Conservation (phyloP, 2,888 invertebrate genomes). For the Cantharis rustica region DNA sequence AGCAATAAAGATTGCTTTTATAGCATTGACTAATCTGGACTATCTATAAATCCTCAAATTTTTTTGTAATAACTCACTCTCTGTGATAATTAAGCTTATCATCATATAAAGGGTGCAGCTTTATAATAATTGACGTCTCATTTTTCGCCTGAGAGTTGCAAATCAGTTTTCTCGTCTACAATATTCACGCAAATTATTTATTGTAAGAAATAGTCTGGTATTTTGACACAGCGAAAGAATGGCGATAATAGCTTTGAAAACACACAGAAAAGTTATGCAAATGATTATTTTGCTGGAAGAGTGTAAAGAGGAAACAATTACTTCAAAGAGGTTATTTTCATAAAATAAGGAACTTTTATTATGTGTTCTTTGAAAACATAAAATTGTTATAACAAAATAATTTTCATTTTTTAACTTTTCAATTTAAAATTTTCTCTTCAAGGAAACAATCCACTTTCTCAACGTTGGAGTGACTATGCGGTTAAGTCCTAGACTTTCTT, state of each 20-base stretch:
- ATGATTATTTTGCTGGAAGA: background rate
- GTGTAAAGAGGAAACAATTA: background rate
- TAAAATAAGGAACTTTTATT: background rate
- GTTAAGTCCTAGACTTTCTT: background rate
- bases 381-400: background rate
- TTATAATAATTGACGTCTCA: background rate
- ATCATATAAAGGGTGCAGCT: background rate
- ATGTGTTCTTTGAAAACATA: background rate
- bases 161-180: background rate
- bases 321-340: background rate
- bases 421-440: background rate
- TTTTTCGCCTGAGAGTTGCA: background rate
- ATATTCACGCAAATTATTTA: background rate
- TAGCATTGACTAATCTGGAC: background rate
- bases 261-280: background rate
- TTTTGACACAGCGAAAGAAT: background rate
- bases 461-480: background rate
- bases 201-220: background rate
- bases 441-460: no score
- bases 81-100: background rate
- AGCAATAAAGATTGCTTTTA: background rate
- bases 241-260: background rate
- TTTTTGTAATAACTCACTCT: background rate
- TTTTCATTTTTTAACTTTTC: background rate
- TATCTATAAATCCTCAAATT: background rate